Evolutionary conservation across 2,797 vertebrate genomes (phyloP).

Genomic region (Tapera naevia): DNA sequence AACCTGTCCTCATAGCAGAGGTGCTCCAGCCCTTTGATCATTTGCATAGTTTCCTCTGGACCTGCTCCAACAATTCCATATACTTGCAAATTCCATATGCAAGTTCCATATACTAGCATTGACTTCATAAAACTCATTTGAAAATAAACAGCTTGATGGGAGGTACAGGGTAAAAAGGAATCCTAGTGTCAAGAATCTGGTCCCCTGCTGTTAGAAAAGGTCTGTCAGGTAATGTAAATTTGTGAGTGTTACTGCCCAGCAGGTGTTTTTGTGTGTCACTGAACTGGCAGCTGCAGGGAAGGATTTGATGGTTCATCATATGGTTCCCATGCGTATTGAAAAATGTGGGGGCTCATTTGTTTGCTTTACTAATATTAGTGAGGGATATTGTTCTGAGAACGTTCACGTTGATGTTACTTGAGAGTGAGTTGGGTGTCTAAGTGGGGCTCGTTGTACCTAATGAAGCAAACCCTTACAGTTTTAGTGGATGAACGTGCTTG

Average conservation of each 20-base stretch:
- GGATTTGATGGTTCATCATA: fast-evolving
- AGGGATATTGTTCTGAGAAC: background rate
- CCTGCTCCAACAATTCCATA: too few species aligned
- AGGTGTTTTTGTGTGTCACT: background rate
- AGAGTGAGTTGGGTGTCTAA: fast-evolving
- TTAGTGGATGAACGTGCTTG: background rate
- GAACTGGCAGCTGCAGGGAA: background rate
- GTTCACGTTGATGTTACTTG: fast-evolving
- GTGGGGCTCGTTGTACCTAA: fast-evolving
- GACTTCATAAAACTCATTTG: fast-evolving
- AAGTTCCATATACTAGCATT: background rate
- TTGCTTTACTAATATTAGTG: background rate
- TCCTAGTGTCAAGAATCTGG: background rate
- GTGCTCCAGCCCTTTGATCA: too few species aligned
- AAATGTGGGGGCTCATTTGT: fast-evolving
- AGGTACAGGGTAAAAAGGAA: background rate
- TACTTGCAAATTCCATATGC: too few species aligned
- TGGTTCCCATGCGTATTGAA: fast-evolving
- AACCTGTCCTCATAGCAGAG: too few species aligned
- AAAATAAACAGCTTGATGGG: background rate
- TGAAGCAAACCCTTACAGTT: background rate
- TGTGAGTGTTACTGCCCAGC: fast-evolving
- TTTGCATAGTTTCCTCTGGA: too few species aligned
- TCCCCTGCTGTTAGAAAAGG: background rate
- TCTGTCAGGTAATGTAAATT: fast-evolving